Evolutionary conservation across 2,113 vertebrate species (phyloP), one percentile per base, ranked within the genome.

Genomic region (Himantopus leucocephalus): DNA sequence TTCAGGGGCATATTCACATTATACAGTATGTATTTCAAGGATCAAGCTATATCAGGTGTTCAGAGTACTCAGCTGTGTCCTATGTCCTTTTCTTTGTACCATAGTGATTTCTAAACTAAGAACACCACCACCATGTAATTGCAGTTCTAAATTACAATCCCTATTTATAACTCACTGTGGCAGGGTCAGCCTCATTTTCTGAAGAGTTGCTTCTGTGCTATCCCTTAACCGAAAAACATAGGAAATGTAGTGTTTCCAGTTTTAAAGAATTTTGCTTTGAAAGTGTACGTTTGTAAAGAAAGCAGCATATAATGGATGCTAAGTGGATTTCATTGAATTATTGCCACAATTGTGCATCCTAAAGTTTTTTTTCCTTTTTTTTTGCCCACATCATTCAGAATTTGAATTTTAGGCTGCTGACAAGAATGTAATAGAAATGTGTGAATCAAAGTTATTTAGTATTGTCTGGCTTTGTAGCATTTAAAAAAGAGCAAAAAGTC

Each of bases 111-210:
- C 95, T 95, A 95, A 96, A 96, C 77, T 95, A 58, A 70, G 96
- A 94, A 78, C 53, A 78, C 52, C 60, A 79, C 56, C 20, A 45
- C 60, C 8, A 3, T 91, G 80, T 82, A 94, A 90, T 90, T 92
- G 70, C 85, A 94, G 86, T 87, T 88, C 88, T 94, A 93, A 95
- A 92, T 96, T 93, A 78, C 94, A 79, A 8, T 74, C 45, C 6
- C 82, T 96, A 95, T 97, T 96, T 95, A 92, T 96, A 96, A 92
- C 90, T 93, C 27, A 1, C 60, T 59, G 45, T 85, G 82, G 53
- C 63, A 90, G 78, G 85, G 90, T 80, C 88, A 96, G 55, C 63
- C 82, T 91, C 60, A 32, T 47, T 93, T 92, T 30, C 56, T 93
- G 60, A 48, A 52, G 56, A 81, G 60, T 45, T 88, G 39, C 13